A percentile compares a stretch with the other conserved stretches of the same genome.
phyloP scores from a whole-genome alignment of 2,888 invertebrate species.

The Platypus cylindrus region DNA sequence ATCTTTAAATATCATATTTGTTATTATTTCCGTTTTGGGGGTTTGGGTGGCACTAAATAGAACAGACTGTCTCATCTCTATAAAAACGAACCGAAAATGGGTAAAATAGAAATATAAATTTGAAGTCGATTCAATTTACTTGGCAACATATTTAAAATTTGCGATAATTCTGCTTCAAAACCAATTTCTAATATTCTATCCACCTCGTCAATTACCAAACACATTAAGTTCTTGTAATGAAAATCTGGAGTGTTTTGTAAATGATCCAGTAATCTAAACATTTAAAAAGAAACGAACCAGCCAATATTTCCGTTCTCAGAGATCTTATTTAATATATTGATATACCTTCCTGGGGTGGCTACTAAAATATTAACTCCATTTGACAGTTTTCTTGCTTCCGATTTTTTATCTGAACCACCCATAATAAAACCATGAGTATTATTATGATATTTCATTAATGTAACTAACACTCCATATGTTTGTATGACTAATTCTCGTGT shows the following conservation, averaged over 20 bases:
- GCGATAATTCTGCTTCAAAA: slow-evolving; percentile 93
- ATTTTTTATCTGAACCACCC: slow-evolving; percentile 84
- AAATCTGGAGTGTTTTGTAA: slow-evolving; percentile 80
- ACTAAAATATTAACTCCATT: slow-evolving; percentile 88
- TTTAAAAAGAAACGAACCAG: neutral
- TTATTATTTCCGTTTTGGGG: slow-evolving; percentile 78
- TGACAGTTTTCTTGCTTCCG: slow-evolving; percentile 79
- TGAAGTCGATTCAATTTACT: slow-evolving; percentile 48
- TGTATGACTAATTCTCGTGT: slow-evolving; percentile 87
- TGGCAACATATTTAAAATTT: slow-evolving; percentile 82
- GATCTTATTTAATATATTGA: neutral
- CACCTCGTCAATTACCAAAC: slow-evolving; percentile 92
- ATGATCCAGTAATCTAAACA: slow-evolving; percentile 73
- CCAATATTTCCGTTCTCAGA: too few species aligned
- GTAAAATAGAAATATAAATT: neutral
- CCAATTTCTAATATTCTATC: slow-evolving; percentile 95
- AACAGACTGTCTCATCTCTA: slow-evolving; percentile 77
- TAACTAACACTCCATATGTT: slow-evolving; percentile 89
- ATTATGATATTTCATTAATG: slow-evolving; percentile 80
- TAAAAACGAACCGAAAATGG: neutral
- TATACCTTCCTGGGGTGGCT: slow-evolving; percentile 82
- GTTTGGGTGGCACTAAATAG: slow-evolving; percentile 94
- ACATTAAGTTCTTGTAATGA: slow-evolving; percentile 84
- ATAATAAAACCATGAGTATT: slow-evolving; percentile 90
- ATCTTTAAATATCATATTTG: slow-evolving; percentile 77